Percentiles rank a stretch among this genome's conserved stretches.
These are phyloP conservation scores for Eucriotettix oculatus DNA, from an alignment of 2,888 invertebrate genomes.

Conservation along the genomic window DNA sequence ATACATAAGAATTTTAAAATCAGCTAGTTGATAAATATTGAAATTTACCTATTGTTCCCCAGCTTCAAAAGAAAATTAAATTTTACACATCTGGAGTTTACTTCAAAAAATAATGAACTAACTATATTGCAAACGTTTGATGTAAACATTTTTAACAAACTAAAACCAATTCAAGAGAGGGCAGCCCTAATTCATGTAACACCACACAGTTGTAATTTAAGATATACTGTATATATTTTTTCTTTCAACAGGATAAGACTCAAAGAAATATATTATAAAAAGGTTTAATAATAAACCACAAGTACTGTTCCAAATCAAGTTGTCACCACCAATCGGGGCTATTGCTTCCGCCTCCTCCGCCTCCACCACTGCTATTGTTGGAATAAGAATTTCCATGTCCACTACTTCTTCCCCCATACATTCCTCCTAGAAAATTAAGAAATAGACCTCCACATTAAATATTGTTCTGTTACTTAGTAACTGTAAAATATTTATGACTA, in stretches of 20 bases:
- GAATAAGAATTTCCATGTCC: slow-evolving; percentile 25
- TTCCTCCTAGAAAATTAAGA: slow-evolving; percentile 11
- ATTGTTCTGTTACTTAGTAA: background rate
- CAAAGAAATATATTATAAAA: background rate
- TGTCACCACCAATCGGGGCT: slow-evolving; percentile 32
- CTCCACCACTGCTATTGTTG: slow-evolving; percentile 30
- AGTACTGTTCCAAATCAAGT: background rate
- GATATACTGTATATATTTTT: background rate
- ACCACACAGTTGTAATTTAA: background rate
- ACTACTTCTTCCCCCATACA: slow-evolving; percentile 25
- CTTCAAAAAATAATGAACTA: too few relatives aligned
- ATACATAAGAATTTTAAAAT: too few relatives aligned
- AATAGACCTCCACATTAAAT: too few relatives aligned
- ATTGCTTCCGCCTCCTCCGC: slow-evolving; percentile 25
- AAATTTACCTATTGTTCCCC: too few relatives aligned
- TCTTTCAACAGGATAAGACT: background rate
- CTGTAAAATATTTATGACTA: background rate
- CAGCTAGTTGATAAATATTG: too few relatives aligned
- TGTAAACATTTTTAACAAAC: too few relatives aligned
- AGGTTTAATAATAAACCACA: background rate
- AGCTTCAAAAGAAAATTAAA: too few relatives aligned
- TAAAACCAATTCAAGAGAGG: background rate
- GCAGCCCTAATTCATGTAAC: background rate
- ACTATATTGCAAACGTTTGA: too few relatives aligned
- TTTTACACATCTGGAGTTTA: too few relatives aligned